A percentile compares a stretch with the other conserved stretches of the same genome.
Evolutionary conservation across 2,113 vertebrate species (phyloP).

Genomic region (Galeopterus variegatus): DNA sequence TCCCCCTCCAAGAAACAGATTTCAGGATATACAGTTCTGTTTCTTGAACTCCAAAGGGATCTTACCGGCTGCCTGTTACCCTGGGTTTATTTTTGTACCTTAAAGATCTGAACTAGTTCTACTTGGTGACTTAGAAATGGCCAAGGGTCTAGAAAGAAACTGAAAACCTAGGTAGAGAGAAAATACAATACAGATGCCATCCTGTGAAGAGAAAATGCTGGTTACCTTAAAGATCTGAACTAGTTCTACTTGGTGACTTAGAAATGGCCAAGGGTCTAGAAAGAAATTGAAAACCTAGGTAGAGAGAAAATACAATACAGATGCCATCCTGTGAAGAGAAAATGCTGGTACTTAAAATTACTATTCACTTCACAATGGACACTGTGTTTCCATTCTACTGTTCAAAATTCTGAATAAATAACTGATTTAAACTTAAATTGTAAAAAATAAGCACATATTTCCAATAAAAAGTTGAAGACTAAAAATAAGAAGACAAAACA

Average conservation of each 20-base stretch:
- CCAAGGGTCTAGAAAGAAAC: too few relatives aligned
- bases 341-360: slow-evolving; percentile 1
- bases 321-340: neutral
- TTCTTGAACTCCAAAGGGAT: slow-evolving; percentile 26
- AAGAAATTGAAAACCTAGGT: neutral
- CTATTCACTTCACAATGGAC: neutral
- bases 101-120: slow-evolving; percentile 55
- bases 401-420: slow-evolving; percentile 42
- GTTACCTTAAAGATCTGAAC: neutral
- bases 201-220: too few relatives aligned
- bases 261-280: slow-evolving; percentile 45
- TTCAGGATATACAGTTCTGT: neutral
- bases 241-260: neutral
- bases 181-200: too few relatives aligned
- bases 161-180: too few relatives aligned
- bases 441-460: neutral
- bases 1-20: slow-evolving; percentile 4
- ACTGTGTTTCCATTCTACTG: neutral
- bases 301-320: slow-evolving; percentile 49
- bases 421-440: slow-evolving; percentile 18
- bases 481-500: slow-evolving; percentile 56
- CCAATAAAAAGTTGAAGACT: slow-evolving; percentile 40
- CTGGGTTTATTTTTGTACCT: slow-evolving; percentile 37
- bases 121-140: slow-evolving; percentile 42
- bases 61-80: neutral